Percentiles rank a stretch among this genome's conserved stretches.
These are phyloP conservation scores for Archips xylosteana DNA, from an alignment of 2,888 invertebrate species.

Conservation along the genomic window DNA sequence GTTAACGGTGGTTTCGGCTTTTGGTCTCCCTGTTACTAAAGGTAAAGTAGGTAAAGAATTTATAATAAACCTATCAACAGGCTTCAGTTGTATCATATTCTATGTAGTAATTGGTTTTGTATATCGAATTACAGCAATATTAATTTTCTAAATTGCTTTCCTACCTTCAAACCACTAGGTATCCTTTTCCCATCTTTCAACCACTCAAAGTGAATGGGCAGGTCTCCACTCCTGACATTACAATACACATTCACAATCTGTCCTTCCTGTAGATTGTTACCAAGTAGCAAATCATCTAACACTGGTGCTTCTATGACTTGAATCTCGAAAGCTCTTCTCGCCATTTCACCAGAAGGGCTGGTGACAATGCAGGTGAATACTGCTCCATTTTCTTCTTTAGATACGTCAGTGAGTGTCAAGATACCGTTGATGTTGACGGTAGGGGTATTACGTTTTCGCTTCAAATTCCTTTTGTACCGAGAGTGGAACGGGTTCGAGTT, in stretches of 20 bases:
- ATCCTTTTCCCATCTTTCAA: constrained; percentile 88
- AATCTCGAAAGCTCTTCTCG: constrained; percentile 86
- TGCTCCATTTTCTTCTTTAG: constrained; percentile 89
- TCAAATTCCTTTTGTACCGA: constrained; percentile 66
- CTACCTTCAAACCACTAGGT: constrained; percentile 87
- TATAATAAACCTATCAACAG: too few species aligned
- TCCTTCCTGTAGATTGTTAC: constrained; percentile 92
- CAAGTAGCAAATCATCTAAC: constrained; percentile 92
- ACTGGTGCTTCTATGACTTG: constrained; percentile 91
- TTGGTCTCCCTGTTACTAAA: too few species aligned
- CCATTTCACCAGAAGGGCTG: constrained; percentile 88
- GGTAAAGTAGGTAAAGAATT: too few species aligned
- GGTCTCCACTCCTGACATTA: constrained; percentile 89
- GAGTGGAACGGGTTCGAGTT: constrained; percentile 61
- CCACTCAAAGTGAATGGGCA: constrained; percentile 90
- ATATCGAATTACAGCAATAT: too few species aligned
- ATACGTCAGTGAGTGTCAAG: constrained; percentile 86
- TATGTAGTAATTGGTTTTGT: too few species aligned
- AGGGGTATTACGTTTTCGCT: constrained; percentile 65
- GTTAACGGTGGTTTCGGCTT: too few species aligned
- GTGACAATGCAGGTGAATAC: constrained; percentile 92
- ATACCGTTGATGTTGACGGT: constrained; percentile 83
- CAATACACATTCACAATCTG: constrained; percentile 94
- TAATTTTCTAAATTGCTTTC: not conserved
- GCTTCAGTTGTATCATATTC: too few species aligned